Evolutionary conservation across 2,113 vertebrate genomes (phyloP).

Genomic region (Dolichotis patagonum): DNA sequence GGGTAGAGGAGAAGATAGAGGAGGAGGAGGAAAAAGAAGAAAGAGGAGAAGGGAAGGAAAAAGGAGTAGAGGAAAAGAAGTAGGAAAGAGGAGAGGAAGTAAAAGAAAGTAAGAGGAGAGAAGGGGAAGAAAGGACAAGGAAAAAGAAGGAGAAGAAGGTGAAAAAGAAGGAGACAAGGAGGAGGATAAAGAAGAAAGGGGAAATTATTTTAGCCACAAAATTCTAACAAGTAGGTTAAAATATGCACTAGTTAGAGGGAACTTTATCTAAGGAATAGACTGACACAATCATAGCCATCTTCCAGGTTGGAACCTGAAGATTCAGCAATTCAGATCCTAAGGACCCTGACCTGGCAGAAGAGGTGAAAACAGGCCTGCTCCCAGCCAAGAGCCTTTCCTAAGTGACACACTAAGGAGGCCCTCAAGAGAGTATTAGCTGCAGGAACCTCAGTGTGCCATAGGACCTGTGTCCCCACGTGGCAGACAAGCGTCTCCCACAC

Average conservation of each 20-base stretch:
- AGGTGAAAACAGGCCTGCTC: background rate
- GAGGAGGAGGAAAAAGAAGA: background rate
- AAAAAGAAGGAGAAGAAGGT: background rate
- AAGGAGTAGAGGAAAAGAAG: background rate
- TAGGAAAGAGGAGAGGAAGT: background rate
- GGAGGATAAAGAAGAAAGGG: background rate
- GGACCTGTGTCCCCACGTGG: background rate
- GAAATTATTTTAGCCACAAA: background rate
- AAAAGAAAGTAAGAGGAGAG: background rate
- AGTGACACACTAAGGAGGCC: background rate
- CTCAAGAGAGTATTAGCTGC: background rate
- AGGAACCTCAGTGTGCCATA: background rate
- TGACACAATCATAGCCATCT: background rate
- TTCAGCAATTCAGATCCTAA: background rate
- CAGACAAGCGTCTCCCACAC: background rate
- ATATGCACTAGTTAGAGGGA: background rate
- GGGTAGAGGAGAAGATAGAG: background rate
- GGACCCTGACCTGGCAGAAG: background rate
- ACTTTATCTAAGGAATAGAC: background rate
- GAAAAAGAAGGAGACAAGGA: background rate
- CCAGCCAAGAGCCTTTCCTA: background rate
- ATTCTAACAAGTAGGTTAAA: conserved; percentile 21
- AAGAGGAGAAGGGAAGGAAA: background rate
- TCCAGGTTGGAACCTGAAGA: background rate
- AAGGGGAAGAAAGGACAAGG: background rate